Evolutionary conservation across 2,113 vertebrate genomes (phyloP).

Genomic region (Catharus bicknelli): DNA sequence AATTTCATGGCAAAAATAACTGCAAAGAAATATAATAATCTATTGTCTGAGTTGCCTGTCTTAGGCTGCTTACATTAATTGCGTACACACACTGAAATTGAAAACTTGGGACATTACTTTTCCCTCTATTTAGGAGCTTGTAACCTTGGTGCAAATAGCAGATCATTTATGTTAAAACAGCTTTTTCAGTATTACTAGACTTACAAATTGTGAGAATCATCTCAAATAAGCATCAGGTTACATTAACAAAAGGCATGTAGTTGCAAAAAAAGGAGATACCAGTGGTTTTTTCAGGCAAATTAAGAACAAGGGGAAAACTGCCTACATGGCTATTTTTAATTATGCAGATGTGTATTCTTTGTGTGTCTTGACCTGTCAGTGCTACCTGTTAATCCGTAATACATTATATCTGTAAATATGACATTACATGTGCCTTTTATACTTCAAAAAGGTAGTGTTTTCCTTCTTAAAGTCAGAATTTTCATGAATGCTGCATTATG

Average conservation of each 20-base stretch:
- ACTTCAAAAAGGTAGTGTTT: not conserved
- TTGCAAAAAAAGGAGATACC: not conserved
- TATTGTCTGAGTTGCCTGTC: not conserved
- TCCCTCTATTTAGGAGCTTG: rapidly evolving
- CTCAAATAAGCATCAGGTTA: not conserved
- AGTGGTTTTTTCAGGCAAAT: not conserved
- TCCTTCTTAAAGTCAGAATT: not conserved
- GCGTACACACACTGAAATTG: not conserved
- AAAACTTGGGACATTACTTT: not conserved
- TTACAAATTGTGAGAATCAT: not conserved
- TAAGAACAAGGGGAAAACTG: not conserved
- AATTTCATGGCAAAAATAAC: not conserved
- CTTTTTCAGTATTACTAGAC: not conserved
- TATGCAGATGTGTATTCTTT: not conserved
- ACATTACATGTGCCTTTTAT: not conserved
- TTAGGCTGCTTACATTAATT: not conserved
- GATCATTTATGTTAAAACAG: not conserved
- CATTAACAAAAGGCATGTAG: not conserved
- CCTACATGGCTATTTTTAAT: rapidly evolving
- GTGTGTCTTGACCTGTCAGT: not conserved
- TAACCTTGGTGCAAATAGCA: not conserved
- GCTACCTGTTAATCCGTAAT: not conserved
- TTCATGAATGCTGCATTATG: not conserved
- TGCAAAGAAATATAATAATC: not conserved
- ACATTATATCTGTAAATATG: not conserved